Evolutionary conservation across 1,140 invertebrate species (phyloP), one percentile per base, ranked within the genome.

Genomic region (Pseudomyrmex cubaensis): DNA sequence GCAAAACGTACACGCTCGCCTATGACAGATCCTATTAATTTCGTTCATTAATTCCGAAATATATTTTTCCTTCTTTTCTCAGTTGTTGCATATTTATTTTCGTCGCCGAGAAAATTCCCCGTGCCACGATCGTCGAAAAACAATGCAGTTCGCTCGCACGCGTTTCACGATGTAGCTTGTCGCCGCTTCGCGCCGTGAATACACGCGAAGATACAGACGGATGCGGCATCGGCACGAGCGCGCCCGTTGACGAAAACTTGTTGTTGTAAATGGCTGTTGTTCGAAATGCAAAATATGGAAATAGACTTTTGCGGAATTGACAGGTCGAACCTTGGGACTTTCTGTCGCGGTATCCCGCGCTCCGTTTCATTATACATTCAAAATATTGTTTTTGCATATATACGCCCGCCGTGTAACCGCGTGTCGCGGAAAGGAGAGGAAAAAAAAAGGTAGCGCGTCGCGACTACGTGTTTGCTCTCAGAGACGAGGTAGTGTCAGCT

Each of bases 311-410:
- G 70, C 25, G 54, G 22, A 22, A 77, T 50, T 62, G 63, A 61
- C 64, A 48, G 69, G 56, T 54, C 44, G 52, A 70, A 77, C 80
- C 72, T 77, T 87, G 69, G 35, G 76, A 46, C 52, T 80, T 82
- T 77, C 84, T 20, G 57, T 46, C 56, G 15, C 59, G 82, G 61
- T 64, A 46, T 63, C 69, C 69, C 83, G 63, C 74, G 70, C 84
- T 48, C 44, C 85, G 86, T 90, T 35, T 87, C 89, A 89, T 92
- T 92, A 92, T 90, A 83, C 91, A 92, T 91, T 90, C 89, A 91
- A 90, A 92, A 92, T 92, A 92, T 91, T 90, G 91, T 90, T 87
- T 90, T 89, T 89, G 72, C 87, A 85, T 84, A 83, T 82, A 76
- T 52, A 73, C 54, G 61, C 82, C 48, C 56, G 84, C 73, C 72